Base-by-base conservation (phyloP, 2,888 invertebrate genomes). In the Plebejus anna region DNA sequence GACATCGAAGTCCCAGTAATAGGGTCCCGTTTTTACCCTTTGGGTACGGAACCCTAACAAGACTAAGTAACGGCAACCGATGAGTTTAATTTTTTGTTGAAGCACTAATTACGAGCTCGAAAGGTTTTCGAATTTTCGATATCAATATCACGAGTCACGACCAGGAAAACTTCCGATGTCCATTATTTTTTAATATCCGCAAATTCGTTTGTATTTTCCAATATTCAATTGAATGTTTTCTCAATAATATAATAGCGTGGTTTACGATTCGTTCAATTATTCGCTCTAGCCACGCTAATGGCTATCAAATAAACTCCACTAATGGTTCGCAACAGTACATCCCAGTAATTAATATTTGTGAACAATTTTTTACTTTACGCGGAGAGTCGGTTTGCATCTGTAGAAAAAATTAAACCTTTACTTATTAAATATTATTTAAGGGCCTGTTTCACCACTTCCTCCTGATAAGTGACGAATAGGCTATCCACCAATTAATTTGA, bases 281-380 rank as follows among this genome's bases (percentile, higher is more conserved):
- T 55, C 47, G 47, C 51, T 22, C 87, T 85, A 86, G 85, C 82
- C 80, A 81, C 84, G 87, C 89, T 89, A 90, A 90, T 90, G 90
- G 90, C 87, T 90, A 90, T 88, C 90, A 90, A 90, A 91, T 90
- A 90, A 88, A 90, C 88, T 87, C 82, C 82, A 81, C 87, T 89
- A 88, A 89, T 89, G 88, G 85, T 81, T 84, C 83, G 82, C 86
- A 86, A 86, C 82, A 81, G 82, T 82, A 85, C 82, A 85, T 85
- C 81, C 83, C 84, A 84, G 84, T 88, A 87, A 89, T 89, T 89
- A 87, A 86, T 87, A 83, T 79, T 55, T 32, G 22, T 72, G 16
- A 32, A 32, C 55, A 16, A 51, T 51, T 73, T 72, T 72, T 47
- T 42, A 13, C 13, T 51, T 51, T 13, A 51, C 13, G 51, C 13